These are phyloP conservation scores for Tragelaphus eurycerus DNA, from an alignment of 2,797 vertebrate genomes.

Conservation along the genomic window DNA sequence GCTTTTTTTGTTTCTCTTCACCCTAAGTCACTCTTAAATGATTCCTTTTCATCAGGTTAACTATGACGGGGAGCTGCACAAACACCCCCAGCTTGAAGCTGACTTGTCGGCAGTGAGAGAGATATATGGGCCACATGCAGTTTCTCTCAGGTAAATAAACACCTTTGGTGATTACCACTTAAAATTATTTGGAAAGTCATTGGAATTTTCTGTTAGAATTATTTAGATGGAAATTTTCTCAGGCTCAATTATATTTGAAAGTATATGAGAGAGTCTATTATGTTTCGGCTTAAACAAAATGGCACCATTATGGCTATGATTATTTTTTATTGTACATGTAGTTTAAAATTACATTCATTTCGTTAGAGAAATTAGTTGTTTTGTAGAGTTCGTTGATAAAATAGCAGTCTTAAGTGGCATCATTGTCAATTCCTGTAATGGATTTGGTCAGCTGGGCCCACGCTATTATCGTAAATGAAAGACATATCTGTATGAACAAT, in stretches of 20 bases:
- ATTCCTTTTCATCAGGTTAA: constrained; percentile 83
- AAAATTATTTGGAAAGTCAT: neutral
- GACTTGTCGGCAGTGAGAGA: constrained; percentile 92
- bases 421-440: neutral
- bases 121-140: constrained; percentile 90
- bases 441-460: neutral
- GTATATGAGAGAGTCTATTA: neutral
- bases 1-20: no score
- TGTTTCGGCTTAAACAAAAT: neutral
- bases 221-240: neutral
- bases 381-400: neutral
- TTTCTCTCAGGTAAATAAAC: constrained; percentile 91
- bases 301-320: neutral
- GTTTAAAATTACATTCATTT: neutral
- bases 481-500: neutral
- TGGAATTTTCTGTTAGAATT: neutral
- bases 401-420: neutral
- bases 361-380: neutral
- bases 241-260: neutral
- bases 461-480: neutral
- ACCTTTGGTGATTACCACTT: neutral
- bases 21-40: neutral
- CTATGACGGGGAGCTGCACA: constrained; percentile 92
- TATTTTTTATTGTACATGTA: neutral
- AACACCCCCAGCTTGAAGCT: constrained; percentile 91